These are phyloP conservation scores for Bombylius discolor DNA, from an alignment of 2,888 invertebrate genomes.

Conservation along the genomic window DNA sequence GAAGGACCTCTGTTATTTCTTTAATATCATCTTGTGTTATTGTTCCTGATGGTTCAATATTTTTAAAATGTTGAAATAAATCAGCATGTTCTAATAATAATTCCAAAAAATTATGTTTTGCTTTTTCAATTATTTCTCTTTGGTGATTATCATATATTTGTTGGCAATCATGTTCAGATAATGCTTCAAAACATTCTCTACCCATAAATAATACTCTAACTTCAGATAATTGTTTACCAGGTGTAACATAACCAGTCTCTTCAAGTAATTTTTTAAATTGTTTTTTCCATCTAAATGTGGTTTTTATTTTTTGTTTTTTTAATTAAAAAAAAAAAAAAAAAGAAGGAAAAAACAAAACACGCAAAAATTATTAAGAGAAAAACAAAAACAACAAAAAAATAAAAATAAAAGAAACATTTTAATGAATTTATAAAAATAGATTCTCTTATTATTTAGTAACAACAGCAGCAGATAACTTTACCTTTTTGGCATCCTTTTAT, in stretches of 20 bases:
- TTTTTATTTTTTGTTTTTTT: background rate
- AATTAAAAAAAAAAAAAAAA: background rate
- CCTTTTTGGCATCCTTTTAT: conserved; percentile 42
- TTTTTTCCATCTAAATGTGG: conserved; percentile 62
- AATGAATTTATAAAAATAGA: too few species aligned
- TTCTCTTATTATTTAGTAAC: too few species aligned
- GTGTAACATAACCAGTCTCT: conserved; percentile 88
- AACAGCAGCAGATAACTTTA: conserved; percentile 18
- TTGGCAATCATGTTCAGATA: conserved; percentile 80
- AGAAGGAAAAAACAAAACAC: too few species aligned
- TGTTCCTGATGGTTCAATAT: conserved; percentile 75
- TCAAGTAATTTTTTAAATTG: conserved; percentile 87
- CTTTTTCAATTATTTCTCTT: conserved; percentile 73
- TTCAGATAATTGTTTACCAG: conserved; percentile 85
- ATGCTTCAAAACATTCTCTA: conserved; percentile 83
- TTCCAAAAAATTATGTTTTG: conserved; percentile 86
- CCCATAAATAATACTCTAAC: conserved; percentile 87
- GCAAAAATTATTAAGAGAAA: too few species aligned
- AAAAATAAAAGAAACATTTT: too few species aligned
- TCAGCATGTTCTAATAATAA: conserved; percentile 84
- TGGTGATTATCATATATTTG: conserved; percentile 91
- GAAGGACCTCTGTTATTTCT: conserved; percentile 80
- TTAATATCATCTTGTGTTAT: conserved; percentile 90
- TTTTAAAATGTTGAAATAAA: conserved; percentile 85
- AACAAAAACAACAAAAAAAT: too few species aligned